Conservation (phyloP, 2,113 vertebrate genomes). For the Pachypanchax playfairii region DNA sequence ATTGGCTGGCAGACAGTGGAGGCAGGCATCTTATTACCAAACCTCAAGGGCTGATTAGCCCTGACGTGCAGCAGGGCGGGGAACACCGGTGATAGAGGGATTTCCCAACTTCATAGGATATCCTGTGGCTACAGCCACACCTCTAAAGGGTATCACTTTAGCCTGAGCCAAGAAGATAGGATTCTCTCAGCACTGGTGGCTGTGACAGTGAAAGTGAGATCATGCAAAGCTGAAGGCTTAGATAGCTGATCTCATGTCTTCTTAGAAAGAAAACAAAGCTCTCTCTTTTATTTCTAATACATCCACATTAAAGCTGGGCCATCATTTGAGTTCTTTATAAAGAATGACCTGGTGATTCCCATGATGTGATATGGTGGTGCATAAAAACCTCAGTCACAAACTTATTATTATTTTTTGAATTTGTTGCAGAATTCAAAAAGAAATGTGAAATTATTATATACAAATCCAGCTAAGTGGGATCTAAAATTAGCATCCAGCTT, state of each 20-base stretch:
- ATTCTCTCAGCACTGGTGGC: constrained; percentile 56
- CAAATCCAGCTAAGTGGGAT: constrained; percentile 47
- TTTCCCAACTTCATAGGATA: constrained; percentile 80
- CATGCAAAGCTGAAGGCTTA: constrained; percentile 53
- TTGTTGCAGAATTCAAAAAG: constrained; percentile 69
- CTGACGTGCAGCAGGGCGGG: constrained; percentile 72
- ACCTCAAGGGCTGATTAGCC: constrained; percentile 75
- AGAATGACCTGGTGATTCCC: constrained; percentile 29
- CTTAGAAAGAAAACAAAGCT: constrained; percentile 30
- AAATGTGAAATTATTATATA: constrained; percentile 60
- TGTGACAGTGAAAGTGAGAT: constrained; percentile 57
- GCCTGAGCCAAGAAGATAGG: constrained; percentile 69
- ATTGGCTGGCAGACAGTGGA: constrained; percentile 73
- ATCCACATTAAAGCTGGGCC: constrained; percentile 50
- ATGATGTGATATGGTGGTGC: constrained; percentile 63
- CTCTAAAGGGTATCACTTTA: constrained; percentile 74
- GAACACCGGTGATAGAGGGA: constrained; percentile 71
- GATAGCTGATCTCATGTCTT: constrained; percentile 43
- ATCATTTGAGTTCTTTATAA: constrained; percentile 14
- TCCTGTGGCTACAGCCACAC: constrained; percentile 75
- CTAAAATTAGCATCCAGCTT: too few relatives aligned
- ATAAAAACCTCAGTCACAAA: constrained; percentile 48
- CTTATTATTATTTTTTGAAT: constrained; percentile 64
- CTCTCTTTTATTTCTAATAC: constrained; percentile 50
- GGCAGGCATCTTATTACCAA: constrained; percentile 73